Evolutionary conservation across 2,113 vertebrate genomes (phyloP).

Genomic region (Pseudopodoces humilis): DNA sequence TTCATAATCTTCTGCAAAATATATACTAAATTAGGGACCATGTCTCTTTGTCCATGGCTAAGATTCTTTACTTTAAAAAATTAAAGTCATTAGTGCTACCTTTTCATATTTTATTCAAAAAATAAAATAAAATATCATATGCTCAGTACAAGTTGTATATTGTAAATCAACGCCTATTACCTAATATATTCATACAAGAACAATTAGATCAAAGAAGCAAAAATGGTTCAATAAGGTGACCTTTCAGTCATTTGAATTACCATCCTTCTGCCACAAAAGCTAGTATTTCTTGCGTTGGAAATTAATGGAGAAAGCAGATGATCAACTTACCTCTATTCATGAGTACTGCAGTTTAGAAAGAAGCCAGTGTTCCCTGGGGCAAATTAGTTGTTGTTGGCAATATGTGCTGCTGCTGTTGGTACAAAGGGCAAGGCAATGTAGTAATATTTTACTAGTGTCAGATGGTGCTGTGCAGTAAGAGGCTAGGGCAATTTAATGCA

Average conservation of each 20-base stretch:
- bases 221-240: not conserved
- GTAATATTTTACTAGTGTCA: slow-evolving; percentile 46
- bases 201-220: not conserved
- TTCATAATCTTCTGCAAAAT: not conserved
- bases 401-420: not conserved
- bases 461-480: not conserved
- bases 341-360: not conserved
- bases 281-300: not conserved
- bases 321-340: not conserved
- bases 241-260: not conserved
- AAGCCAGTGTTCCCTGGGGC: not conserved
- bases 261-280: not conserved
- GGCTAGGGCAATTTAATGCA: slow-evolving; percentile 23
- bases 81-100: not conserved
- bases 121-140: not conserved
- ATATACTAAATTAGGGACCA: not conserved
- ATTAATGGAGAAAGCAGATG: not conserved
- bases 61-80: not conserved
- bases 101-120: not conserved
- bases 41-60: not conserved
- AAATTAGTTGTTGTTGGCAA: not conserved
- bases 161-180: not conserved
- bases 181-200: not conserved
- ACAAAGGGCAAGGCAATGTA: slow-evolving; percentile 31
- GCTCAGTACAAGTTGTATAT: not conserved